Conservation (phyloP, 2,888 invertebrate genomes). For the Cephus nigrinus region DNA sequence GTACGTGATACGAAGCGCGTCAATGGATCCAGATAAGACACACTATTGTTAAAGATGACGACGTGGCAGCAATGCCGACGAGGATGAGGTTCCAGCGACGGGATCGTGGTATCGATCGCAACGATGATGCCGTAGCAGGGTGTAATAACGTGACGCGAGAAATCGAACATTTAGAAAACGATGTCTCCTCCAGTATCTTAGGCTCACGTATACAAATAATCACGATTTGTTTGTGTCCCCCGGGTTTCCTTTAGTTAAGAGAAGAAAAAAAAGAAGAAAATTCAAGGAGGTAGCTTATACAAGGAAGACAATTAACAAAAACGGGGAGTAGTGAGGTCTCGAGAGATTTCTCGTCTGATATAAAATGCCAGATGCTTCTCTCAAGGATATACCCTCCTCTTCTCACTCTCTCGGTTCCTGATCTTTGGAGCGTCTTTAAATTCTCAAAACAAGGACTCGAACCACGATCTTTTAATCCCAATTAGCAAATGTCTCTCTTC, state of each 20-base stretch:
- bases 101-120: not conserved
- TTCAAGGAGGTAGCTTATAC: not conserved
- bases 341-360: not conserved
- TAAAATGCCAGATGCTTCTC: not conserved
- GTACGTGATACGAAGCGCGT: not conserved
- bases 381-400: not conserved
- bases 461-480: not conserved
- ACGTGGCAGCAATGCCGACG: not conserved
- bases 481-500: not conserved
- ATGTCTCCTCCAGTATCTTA: not conserved
- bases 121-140: not conserved
- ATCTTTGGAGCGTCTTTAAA: not conserved
- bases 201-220: not conserved
- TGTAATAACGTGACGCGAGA: not conserved
- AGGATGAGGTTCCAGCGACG: not conserved
- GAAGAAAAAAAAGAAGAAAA: not conserved
- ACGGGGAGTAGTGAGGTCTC: not conserved
- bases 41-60: not conserved
- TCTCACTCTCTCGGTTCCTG: not conserved
- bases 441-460: not conserved
- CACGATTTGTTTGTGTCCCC: not conserved
- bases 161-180: not conserved
- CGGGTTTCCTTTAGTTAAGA: not conserved
- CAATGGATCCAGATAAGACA: not conserved
- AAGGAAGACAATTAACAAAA: not conserved